These are phyloP conservation scores for Scaptomyza polygonia DNA, from an alignment of 2,888 invertebrate species.

Conservation along the genomic window DNA sequence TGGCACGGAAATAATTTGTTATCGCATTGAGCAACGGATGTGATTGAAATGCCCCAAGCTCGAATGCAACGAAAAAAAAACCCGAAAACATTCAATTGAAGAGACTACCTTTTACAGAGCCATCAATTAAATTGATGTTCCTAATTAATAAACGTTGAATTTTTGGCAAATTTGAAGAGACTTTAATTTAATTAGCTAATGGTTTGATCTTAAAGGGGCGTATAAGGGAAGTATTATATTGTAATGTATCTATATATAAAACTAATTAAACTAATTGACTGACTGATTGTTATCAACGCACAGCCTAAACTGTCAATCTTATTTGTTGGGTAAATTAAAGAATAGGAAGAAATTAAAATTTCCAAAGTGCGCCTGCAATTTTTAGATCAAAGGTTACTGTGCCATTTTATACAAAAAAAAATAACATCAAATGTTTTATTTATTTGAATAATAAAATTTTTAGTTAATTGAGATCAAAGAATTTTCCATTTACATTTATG, in stretches of 20 bases:
- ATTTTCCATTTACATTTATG: constrained; percentile 12
- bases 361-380: neutral
- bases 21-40: constrained; percentile 62
- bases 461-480: constrained; percentile 34
- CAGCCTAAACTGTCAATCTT: neutral
- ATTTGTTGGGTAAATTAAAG: too few species aligned
- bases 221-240: too few species aligned
- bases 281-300: neutral
- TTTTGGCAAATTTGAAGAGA: neutral
- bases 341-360: too few species aligned
- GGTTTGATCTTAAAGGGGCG: neutral
- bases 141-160: constrained; percentile 40
- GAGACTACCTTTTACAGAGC: constrained; percentile 15
- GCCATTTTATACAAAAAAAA: too few species aligned
- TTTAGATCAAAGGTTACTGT: neutral
- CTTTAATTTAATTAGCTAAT: neutral
- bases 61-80: constrained; percentile 7
- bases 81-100: constrained; percentile 4
- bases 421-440: too few species aligned
- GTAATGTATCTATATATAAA: too few species aligned
- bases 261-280: neutral
- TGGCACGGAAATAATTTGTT: constrained; percentile 73
- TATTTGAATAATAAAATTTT: too few species aligned
- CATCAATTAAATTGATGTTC: constrained; percentile 48
- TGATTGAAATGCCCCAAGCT: constrained; percentile 43